These are phyloP conservation scores for Pantelozetes paolii DNA, from an alignment of 2,888 invertebrate genomes.

Conservation along the genomic window DNA sequence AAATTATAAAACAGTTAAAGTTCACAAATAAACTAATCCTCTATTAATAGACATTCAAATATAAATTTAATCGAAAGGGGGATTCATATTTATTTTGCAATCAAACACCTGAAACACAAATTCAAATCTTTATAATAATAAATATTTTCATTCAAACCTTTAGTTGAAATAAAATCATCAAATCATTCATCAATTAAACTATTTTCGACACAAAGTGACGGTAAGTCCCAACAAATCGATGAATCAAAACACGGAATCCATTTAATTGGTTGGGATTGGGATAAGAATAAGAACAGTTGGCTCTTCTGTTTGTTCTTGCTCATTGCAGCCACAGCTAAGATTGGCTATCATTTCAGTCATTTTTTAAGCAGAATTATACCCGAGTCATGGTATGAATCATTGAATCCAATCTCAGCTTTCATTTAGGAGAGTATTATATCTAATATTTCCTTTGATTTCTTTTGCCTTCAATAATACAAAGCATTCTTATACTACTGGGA, in stretches of 20 bases:
- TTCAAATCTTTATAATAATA: no score
- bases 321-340: slow-evolving; percentile 41
- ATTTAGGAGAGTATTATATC: background rate
- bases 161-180: no score
- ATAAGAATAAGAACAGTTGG: slow-evolving; percentile 16
- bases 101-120: no score
- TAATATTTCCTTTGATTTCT: slow-evolving; percentile 47
- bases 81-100: no score
- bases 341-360: slow-evolving; percentile 41
- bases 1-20: no score
- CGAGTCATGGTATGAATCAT: slow-evolving; percentile 42
- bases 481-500: slow-evolving; percentile 57
- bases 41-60: no score
- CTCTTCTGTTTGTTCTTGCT: slow-evolving; percentile 37
- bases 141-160: no score
- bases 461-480: no score
- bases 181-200: background rate
- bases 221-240: background rate
- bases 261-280: slow-evolving; percentile 22
- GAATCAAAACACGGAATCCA: background rate
- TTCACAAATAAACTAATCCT: no score
- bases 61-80: no score
- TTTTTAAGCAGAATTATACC: slow-evolving; percentile 37
- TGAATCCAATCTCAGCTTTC: background rate
- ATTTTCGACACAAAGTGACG: background rate